A percentile compares a stretch with the other conserved stretches of the same genome.
These are phyloP conservation scores for Caenorhabditis afra DNA, from an alignment of 2,888 invertebrate species.

Conservation along the genomic window DNA sequence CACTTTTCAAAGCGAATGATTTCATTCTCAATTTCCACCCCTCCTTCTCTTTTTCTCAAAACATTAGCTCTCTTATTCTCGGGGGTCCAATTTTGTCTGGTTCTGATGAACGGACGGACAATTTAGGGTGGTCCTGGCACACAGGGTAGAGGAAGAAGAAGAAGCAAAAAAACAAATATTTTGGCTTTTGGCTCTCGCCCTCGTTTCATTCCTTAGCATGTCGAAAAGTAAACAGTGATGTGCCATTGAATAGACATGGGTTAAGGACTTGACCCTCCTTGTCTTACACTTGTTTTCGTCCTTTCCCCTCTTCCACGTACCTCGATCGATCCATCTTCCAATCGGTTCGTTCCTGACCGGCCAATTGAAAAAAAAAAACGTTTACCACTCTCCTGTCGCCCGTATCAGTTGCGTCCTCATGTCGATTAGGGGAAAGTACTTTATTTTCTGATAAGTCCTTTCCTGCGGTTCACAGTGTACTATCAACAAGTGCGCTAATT, in stretches of 20 bases:
- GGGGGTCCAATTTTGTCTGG: neutral
- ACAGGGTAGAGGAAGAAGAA: neutral
- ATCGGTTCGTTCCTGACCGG: too few species aligned
- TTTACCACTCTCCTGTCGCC: neutral
- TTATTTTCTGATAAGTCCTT: neutral
- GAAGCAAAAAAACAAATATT: slow-evolving; percentile 26
- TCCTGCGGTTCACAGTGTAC: neutral
- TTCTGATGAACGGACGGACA: slow-evolving; percentile 3
- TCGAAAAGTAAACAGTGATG: slow-evolving; percentile 44
- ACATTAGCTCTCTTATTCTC: neutral
- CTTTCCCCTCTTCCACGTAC: neutral
- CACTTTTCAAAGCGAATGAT: neutral
- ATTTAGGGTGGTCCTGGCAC: slow-evolving; percentile 29
- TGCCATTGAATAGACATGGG: slow-evolving; percentile 23
- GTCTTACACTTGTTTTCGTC: slow-evolving; percentile 9
- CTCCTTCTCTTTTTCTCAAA: neutral
- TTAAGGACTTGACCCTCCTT: slow-evolving; percentile 8
- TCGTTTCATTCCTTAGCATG: slow-evolving; percentile 1
- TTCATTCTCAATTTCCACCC: neutral
- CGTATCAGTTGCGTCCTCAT: neutral
- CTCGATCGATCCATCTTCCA: neutral
- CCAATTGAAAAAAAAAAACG: neutral
- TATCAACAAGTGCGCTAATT: neutral
- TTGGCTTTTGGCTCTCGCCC: slow-evolving; percentile 9
- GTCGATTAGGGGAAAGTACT: neutral